phyloP scores from a whole-genome alignment of 2,797 vertebrate species.

The Epinephelus malabaricus region DNA sequence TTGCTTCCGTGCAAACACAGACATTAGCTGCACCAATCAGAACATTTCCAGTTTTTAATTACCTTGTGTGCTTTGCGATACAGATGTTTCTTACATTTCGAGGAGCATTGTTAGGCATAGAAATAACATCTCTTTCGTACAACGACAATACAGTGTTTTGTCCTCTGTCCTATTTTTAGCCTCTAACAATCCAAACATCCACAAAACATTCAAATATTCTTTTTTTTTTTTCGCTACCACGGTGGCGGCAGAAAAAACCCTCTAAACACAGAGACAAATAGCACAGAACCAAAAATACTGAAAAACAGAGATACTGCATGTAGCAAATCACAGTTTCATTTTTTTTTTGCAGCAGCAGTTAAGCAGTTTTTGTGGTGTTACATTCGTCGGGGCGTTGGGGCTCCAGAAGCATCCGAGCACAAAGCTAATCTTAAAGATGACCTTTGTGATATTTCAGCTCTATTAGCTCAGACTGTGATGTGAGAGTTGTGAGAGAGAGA shows the following conservation, averaged over 20 bases:
- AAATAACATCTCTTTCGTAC: slow-evolving; percentile 40
- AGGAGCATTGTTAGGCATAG: slow-evolving; percentile 50
- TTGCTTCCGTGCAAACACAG: slow-evolving; percentile 49
- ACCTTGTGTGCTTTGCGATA: slow-evolving; percentile 64
- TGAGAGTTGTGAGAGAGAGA: slow-evolving; percentile 26
- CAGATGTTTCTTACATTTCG: slow-evolving; percentile 47
- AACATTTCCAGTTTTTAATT: slow-evolving; percentile 61
- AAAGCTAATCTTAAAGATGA: slow-evolving; percentile 71
- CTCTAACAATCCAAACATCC: slow-evolving; percentile 36
- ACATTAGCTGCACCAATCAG: slow-evolving; percentile 31
- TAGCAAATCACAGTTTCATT: slow-evolving; percentile 61
- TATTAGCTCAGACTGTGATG: slow-evolving; percentile 64
- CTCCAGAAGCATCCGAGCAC: slow-evolving; percentile 65
- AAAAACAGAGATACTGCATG: slow-evolving; percentile 57
- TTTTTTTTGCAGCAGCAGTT: slow-evolving; percentile 37
- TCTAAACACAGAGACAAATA: slow-evolving; percentile 54
- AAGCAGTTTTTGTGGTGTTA: slow-evolving; percentile 59
- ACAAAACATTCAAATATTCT: slow-evolving; percentile 31
- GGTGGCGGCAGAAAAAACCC: slow-evolving; percentile 27
- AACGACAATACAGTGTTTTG: slow-evolving; percentile 27
- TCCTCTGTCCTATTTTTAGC: slow-evolving; percentile 18
- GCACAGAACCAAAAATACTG: slow-evolving; percentile 45
- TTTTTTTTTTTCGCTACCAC: slow-evolving; percentile 11
- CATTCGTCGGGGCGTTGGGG: slow-evolving; percentile 49
- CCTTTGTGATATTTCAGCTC: slow-evolving; percentile 72